Base-by-base conservation (phyloP, 2,113 vertebrate species). In the Dissostichus mawsoni region DNA sequence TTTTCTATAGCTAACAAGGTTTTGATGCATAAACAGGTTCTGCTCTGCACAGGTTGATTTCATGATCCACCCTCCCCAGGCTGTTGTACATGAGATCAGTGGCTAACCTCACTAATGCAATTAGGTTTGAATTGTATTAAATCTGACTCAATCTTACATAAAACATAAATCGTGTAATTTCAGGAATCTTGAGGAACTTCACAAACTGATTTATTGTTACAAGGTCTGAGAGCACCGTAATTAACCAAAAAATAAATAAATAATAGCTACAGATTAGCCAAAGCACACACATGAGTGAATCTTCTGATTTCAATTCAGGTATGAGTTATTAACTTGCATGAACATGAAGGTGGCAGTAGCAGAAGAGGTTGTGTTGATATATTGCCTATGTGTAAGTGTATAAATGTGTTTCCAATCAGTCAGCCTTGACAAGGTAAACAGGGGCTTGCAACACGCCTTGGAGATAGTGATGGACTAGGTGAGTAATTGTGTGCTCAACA, bases 401-500 rank as follows among this genome's bases (percentile, higher is more conserved):
- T 41, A 4, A 41, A 41, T 41, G 36, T 41, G 36, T 41, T 41
- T 41, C 36, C 4, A 3, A 57, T 80, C 69, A 76, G 29, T 87
- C 59, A 59, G 69, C 52, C 73, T 44, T 33, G 44, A 56, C 64
- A 72, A 33, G 2, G 52, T 52, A 74, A 83, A 81, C 65, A 48
- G 36, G 44, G 58, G 52, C 25, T 53, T 64, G 57, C 23, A 62
- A 68, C 69, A 74, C 29, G 16, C 53, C 65, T 69, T 20, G 5
- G 36, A 84, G 67, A 71, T 56, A 62, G 69, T 58, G 81, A 82
- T 62, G 68, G 72, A 69, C 57, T 36, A 64, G 67, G 52, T 69
- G 17, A 64, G 75, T 82, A 82, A 85, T 73, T 82, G 68, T 85
- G 52, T 75, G 64, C 72, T 80, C 76, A 73, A 69, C 76, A 61